phyloP scores from a whole-genome alignment of 2,797 vertebrate genomes.

The Nyctibius grandis region DNA sequence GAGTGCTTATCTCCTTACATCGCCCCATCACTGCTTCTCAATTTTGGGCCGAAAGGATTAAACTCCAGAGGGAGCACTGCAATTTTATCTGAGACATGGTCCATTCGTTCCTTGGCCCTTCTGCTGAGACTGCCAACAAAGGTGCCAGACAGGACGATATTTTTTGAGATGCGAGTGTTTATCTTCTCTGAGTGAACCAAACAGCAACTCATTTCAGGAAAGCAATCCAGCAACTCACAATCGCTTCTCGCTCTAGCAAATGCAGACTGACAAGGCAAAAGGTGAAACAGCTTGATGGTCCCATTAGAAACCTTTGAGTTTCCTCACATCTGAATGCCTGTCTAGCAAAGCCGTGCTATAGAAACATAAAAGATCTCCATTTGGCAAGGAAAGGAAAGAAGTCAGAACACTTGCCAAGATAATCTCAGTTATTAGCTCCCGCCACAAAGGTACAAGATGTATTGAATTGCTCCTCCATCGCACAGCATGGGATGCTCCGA shows the following conservation, averaged over 20 bases:
- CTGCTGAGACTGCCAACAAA: background rate
- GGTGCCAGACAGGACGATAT: background rate
- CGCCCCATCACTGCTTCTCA: background rate
- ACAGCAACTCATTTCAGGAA: conserved; percentile 8
- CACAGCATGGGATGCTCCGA: background rate
- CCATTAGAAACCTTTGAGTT: background rate
- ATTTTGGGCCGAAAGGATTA: background rate
- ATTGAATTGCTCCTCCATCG: background rate
- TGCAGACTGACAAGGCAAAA: conserved; percentile 2
- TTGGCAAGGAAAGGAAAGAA: background rate
- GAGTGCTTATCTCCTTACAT: background rate
- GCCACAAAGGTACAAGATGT: background rate
- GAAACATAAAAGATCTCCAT: background rate
- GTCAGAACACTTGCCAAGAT: background rate
- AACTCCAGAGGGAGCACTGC: background rate
- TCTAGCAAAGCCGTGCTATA: background rate
- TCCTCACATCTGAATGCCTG: background rate
- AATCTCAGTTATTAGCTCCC: background rate
- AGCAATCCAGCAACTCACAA: conserved; percentile 24
- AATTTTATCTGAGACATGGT: background rate
- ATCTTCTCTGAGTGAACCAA: background rate
- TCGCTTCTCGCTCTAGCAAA: background rate
- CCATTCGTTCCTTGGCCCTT: background rate
- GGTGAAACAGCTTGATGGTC: background rate
- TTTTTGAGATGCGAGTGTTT: background rate